Evolutionary conservation across 2,888 invertebrate genomes (phyloP), one percentile per base, ranked within the genome.

Genomic region (Hartigia nigra): DNA sequence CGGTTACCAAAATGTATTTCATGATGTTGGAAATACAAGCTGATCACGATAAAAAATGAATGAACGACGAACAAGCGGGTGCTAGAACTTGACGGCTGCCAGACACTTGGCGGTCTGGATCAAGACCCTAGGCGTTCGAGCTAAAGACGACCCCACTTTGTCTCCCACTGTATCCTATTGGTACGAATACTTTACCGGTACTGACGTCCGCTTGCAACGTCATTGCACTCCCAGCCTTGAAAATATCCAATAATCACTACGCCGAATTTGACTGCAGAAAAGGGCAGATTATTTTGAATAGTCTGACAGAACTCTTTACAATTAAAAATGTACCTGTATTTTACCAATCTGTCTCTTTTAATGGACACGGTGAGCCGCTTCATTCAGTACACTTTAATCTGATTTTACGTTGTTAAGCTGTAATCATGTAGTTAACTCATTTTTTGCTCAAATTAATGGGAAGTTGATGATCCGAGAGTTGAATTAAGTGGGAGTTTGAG

Each of bases 1-100:
- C 99, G 80, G 99, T 99, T 37, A 99, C 98, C 86, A 99, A 93
- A 89, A 99, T 98, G 91, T 99, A 99, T 92, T 99, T 99, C 98
- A 99, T 98, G 69, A 36, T 82, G 79, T 32, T 11, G 70, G 69
- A 36, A 36, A 14, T 37, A 69, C 70, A 55, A 55, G 31, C 32
- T 31, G 31, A 31, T 32, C 31, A 39, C 69, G 23, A 31, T n/a
- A 77, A 78, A 14, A 35, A 72, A 76, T 77, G 32, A 74, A 23
- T 23, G 23, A 55, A 55, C 23, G 39, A 55, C 23, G 39, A 23
- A 55, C 39, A 55, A 23, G 31, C 32, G 32, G 5, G 12, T 14
- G 23, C 32, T 72, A 12, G 31, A 72, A 34, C 39, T 55, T 79
- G 31, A 72, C 79, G 37, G 76, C 69, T 76, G 82, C 83, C 83